Percentiles rank a stretch among this genome's conserved stretches.
Conservation (phyloP, 2,888 invertebrate species). For the Dicycla oo region DNA sequence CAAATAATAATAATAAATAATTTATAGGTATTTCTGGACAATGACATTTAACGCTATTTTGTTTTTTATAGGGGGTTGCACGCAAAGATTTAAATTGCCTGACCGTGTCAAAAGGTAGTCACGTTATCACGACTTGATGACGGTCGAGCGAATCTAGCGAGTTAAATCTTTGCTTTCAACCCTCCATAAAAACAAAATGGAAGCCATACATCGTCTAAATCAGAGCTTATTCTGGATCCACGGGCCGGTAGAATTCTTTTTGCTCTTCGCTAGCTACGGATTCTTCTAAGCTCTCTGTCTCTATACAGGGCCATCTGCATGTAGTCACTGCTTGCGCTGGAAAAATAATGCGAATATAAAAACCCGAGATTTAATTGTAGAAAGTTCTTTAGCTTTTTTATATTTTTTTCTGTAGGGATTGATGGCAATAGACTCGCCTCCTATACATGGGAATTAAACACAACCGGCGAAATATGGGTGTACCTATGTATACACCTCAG, state of each 20-base stretch:
- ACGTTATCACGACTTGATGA: too few species aligned
- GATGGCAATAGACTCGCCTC: background rate
- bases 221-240: background rate
- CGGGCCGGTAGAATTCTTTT: background rate
- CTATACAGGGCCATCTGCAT: constrained; percentile 75
- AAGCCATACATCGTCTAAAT: background rate
- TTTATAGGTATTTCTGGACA: too few species aligned
- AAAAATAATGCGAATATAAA: constrained; percentile 17
- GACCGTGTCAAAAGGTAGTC: too few species aligned
- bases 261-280: background rate
- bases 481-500: too few species aligned
- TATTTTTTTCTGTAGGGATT: background rate
- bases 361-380: background rate
- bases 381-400: background rate
- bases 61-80: too few species aligned
- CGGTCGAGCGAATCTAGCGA: background rate
- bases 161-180: background rate
- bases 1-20: too few species aligned
- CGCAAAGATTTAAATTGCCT: too few species aligned
- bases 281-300: background rate
- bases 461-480: too few species aligned
- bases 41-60: too few species aligned
- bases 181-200: background rate
- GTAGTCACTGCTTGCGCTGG: constrained; percentile 68
- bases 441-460: too few species aligned